Percentiles rank a stretch among this genome's conserved stretches.
These are phyloP conservation scores for Ondatra zibethicus DNA, from an alignment of 2,113 vertebrate genomes.

Conservation along the genomic window DNA sequence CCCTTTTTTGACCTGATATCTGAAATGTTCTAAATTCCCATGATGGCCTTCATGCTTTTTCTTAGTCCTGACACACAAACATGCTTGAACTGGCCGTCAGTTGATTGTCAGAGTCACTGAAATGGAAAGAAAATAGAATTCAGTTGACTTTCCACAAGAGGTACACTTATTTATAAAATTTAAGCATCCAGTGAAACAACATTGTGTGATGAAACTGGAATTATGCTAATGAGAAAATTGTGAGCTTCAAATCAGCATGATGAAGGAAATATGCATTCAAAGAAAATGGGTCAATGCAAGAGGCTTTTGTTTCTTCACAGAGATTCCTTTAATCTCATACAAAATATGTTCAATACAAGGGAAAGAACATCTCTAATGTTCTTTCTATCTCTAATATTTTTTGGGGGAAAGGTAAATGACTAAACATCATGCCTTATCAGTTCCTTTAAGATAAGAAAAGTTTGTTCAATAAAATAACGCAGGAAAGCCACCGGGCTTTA, in stretches of 20 bases:
- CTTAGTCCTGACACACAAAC: slow-evolving; percentile 68
- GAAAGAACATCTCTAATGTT: not conserved
- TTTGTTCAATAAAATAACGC: not conserved
- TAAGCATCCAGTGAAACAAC: not conserved
- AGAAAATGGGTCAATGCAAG: not conserved
- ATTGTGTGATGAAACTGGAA: not conserved
- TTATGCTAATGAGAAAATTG: not conserved
- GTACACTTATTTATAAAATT: not conserved
- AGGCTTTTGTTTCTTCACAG: not conserved
- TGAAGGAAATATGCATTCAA: not conserved
- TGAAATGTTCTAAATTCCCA: slow-evolving; percentile 62
- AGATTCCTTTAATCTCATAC: not conserved
- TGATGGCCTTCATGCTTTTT: slow-evolving; percentile 64
- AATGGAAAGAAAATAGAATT: slow-evolving; percentile 57
- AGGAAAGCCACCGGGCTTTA: not conserved
- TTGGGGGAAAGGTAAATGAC: slow-evolving; percentile 13
- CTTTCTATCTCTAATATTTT: not conserved
- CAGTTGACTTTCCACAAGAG: not conserved
- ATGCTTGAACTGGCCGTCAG: slow-evolving; percentile 50
- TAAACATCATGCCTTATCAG: slow-evolving; percentile 24
- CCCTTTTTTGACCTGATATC: slow-evolving; percentile 74
- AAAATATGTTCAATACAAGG: not conserved
- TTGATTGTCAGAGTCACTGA: slow-evolving; percentile 33
- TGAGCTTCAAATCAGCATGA: not conserved
- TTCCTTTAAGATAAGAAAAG: not conserved